Evolutionary conservation across 2,113 vertebrate species (phyloP).

Genomic region (Illadopsis cleaveri): DNA sequence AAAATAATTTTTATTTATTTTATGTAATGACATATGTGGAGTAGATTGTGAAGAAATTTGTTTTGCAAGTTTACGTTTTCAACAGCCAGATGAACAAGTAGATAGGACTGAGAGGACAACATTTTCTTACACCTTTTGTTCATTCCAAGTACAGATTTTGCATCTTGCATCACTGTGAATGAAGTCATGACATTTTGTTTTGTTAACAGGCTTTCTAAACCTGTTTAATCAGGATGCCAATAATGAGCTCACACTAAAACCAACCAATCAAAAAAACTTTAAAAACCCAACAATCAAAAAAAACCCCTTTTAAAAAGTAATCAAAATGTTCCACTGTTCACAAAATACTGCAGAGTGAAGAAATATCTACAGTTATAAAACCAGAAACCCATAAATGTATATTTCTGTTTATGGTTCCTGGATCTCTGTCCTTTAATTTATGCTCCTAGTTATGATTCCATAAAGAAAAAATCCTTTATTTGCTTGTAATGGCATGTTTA

Average conservation of each 20-base stretch:
- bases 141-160: not conserved
- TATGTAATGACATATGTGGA: not conserved
- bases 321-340: not conserved
- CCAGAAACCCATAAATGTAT: fast-evolving
- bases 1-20: not conserved
- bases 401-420: not conserved
- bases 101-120: not conserved
- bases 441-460: not conserved
- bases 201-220: not conserved
- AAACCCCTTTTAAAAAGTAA: not conserved
- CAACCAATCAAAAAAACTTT: not conserved
- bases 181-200: not conserved
- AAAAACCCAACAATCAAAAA: not conserved
- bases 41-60: not conserved
- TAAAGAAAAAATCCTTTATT: not conserved
- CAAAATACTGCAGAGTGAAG: not conserved
- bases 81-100: not conserved
- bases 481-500: not conserved
- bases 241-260: not conserved
- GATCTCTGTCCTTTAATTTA: not conserved
- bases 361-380: not conserved
- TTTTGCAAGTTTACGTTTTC: not conserved
- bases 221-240: not conserved
- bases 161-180: not conserved
- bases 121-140: not conserved